Conservation (phyloP, 2,888 invertebrate genomes). For the Palloptera scutellata region DNA sequence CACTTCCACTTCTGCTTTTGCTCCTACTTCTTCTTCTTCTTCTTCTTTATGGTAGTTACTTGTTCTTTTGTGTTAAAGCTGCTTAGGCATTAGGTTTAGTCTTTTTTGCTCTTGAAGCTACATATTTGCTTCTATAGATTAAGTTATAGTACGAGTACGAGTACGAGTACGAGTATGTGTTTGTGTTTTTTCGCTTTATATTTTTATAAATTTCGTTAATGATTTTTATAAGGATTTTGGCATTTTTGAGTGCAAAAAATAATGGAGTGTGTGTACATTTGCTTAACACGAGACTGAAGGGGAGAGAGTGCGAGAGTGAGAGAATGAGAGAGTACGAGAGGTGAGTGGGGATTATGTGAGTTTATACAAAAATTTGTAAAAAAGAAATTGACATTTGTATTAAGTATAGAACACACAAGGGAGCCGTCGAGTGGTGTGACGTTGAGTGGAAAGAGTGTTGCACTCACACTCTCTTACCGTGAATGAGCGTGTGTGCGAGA, state of each 20-base stretch:
- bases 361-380: conserved; percentile 3
- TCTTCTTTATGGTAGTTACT: too few species aligned
- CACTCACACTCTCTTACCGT: neutral
- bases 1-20: too few species aligned
- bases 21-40: too few species aligned
- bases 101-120: too few species aligned
- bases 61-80: too few species aligned
- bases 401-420: neutral
- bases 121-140: too few species aligned
- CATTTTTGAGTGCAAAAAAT: neutral
- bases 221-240: conserved; percentile 3
- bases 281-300: neutral
- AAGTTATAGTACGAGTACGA: too few species aligned
- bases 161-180: too few species aligned
- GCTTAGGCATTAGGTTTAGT: neutral
- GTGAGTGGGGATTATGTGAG: neutral
- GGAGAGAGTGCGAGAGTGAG: neutral
- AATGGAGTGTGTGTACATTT: too few species aligned
- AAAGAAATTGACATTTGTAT: neutral
- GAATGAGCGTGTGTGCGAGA: neutral
- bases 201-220: neutral
- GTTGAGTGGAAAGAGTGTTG: too few species aligned
- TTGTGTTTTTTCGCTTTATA: too few species aligned
- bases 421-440: too few species aligned
- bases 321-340: neutral